Conservation (phyloP, 1,140 invertebrate species). For the Drosophila pandora region DNA sequence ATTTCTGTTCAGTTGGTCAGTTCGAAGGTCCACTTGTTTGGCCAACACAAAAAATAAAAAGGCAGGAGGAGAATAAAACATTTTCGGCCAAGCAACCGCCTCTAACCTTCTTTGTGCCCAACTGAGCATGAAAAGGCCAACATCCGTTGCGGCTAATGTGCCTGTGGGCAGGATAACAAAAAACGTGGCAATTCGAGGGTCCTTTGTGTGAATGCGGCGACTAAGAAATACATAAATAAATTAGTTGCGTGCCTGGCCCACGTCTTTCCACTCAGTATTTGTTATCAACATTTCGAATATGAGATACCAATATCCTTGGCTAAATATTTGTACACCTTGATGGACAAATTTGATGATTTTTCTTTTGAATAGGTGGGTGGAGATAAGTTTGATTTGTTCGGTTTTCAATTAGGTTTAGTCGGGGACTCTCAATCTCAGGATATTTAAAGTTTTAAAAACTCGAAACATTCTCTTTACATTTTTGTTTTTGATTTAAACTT, state of each 20-base stretch:
- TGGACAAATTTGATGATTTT: slow-evolving; percentile 32
- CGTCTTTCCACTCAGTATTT: slow-evolving; percentile 5
- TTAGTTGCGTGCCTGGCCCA: slow-evolving; percentile 65
- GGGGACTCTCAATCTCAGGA: neutral
- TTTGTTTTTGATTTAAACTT: neutral
- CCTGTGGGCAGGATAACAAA: slow-evolving; percentile 63
- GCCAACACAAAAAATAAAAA: neutral
- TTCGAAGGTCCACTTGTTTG: slow-evolving; percentile 59
- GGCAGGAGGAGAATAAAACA: slow-evolving; percentile 5
- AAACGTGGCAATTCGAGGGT: slow-evolving; percentile 16
- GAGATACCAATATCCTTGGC: slow-evolving; percentile 32
- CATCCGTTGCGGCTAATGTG: slow-evolving; percentile 80
- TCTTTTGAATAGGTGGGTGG: slow-evolving; percentile 6
- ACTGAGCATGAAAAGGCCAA: slow-evolving; percentile 76
- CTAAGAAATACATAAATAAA: slow-evolving; percentile 76
- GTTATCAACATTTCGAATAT: slow-evolving; percentile 21
- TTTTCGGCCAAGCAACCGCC: slow-evolving; percentile 17
- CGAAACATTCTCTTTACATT: too few relatives aligned
- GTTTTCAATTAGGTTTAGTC: neutral
- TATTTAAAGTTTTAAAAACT: neutral
- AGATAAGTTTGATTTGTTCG: neutral
- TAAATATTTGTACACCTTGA: slow-evolving; percentile 37
- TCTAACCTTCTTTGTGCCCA: slow-evolving; percentile 42
- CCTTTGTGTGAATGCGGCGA: slow-evolving; percentile 66
- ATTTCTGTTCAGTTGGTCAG: slow-evolving; percentile 57